Percentiles rank a stretch among this genome's conserved stretches.
Conservation (phyloP, 2,888 invertebrate species). For the Coelogynopora nodosa region DNA sequence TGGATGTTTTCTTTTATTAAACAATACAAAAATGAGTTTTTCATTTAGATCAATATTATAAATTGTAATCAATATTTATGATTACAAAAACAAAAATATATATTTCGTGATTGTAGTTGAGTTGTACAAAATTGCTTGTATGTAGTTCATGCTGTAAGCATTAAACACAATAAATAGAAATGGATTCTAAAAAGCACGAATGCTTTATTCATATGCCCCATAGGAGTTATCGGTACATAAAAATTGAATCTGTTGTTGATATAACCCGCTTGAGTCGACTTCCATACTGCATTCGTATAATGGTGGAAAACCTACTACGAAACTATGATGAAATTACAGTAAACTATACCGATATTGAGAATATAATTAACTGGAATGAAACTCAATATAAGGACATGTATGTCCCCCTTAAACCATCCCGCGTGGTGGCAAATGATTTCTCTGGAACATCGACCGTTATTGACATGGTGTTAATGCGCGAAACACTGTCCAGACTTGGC, state of each 20-base stretch:
- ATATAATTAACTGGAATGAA: not conserved
- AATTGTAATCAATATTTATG: no score
- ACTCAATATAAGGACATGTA: not conserved
- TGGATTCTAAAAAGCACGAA: not conserved
- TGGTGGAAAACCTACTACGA: not conserved
- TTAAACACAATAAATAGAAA: no score
- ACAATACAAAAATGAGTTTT: no score
- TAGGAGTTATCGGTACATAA: not conserved
- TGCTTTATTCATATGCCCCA: not conserved
- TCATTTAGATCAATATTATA: no score
- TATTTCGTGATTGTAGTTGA: no score
- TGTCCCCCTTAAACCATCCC: not conserved
- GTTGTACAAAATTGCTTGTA: no score
- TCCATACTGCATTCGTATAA: conserved; percentile 11
- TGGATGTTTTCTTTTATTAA: no score
- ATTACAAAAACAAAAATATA: no score
- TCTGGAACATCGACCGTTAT: not conserved
- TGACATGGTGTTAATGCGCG: not conserved
- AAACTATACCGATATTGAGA: not conserved
- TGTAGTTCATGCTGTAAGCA: no score
- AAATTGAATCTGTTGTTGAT: not conserved
- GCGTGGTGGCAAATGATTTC: not conserved
- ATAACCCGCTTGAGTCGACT: not conserved
- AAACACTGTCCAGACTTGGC: not conserved
- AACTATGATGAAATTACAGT: not conserved